Evolutionary conservation across 1,140 invertebrate genomes (phyloP).

Genomic region (Tetragonula clypearis): DNA sequence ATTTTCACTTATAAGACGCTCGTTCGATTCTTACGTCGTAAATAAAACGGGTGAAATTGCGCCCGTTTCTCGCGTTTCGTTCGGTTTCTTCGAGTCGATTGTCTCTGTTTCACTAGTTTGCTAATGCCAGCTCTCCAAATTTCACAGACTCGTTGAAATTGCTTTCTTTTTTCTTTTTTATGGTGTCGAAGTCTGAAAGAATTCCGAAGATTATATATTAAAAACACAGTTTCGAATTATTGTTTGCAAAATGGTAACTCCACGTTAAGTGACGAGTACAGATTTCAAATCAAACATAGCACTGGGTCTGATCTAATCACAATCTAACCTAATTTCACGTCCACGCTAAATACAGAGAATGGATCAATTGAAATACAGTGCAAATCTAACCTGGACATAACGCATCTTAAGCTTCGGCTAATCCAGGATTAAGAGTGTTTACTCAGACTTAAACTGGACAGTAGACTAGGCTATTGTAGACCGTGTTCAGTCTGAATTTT

Average conservation of each 20-base stretch:
- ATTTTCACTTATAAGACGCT: background rate
- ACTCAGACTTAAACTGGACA: background rate
- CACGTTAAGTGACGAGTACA: background rate
- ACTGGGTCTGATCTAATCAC: background rate
- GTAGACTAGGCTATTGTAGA: background rate
- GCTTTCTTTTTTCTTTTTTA: too few relatives aligned
- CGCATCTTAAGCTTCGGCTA: background rate
- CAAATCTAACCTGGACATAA: background rate
- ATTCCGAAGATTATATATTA: too few relatives aligned
- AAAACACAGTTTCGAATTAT: too few relatives aligned
- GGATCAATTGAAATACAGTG: background rate
- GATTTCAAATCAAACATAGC: background rate
- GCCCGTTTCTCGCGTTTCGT: background rate
- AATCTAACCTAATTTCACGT: background rate
- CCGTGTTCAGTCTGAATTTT: background rate
- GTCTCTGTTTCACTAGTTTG: background rate
- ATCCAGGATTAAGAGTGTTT: conserved; percentile 8
- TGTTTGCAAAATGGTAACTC: background rate
- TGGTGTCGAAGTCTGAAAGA: too few relatives aligned
- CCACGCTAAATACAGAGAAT: background rate
- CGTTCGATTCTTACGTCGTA: background rate
- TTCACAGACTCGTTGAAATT: background rate
- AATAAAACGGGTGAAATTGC: background rate
- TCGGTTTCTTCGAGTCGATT: background rate
- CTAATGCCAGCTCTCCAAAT: background rate